Base-by-base conservation (phyloP, 2,888 invertebrate species). In the Drosophila prostipennis region DNA sequence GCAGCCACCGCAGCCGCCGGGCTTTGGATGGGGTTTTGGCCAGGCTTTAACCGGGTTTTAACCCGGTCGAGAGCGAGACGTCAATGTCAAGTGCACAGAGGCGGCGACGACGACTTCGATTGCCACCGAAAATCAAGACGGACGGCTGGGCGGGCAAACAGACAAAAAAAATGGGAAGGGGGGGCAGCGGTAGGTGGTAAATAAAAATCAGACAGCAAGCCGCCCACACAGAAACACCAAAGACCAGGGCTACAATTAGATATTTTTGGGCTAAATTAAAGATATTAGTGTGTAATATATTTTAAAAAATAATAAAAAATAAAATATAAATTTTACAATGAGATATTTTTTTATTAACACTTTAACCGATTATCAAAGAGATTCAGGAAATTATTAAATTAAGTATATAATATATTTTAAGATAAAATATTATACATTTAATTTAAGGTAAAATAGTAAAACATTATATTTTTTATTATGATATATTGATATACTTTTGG, bases 21-120 rank as follows among this genome's bases (percentile, higher is more conserved):
- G 34, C 5, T 39, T 37, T 19, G 40, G 2, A 2, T 10, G 16
- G 36, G 45, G 14, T 23, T 46, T 46, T 29, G 13, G 19, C 29
- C n/a, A 2, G 45, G 43, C 23, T n/a, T 43, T 13, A 1, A 19
- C 10, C 19, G 13, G 37, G 19, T 14, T 40, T 32, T 8, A 14
- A 23, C 26, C 58, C 52, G 26, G 61, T 46, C 58, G 39, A 43
- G 46, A 59, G 52, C 57, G 52, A 55, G 60, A 37, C 60, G 74
- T 86, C 80, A 82, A 82, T 82, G 81, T 85, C 81, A 82, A 85
- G 85, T 80, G 85, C 73, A 80, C 74, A 73, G 72, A 65, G 53
- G 48, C 60, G 48, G 51, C 63, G 55, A 60, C 63, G 55, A 60
- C 64, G 74, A 77, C 76, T 60, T 55, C 64, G 46, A 39, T 45